phyloP scores from a whole-genome alignment of 2,888 invertebrate genomes.

The Diadegma fenestrale region DNA sequence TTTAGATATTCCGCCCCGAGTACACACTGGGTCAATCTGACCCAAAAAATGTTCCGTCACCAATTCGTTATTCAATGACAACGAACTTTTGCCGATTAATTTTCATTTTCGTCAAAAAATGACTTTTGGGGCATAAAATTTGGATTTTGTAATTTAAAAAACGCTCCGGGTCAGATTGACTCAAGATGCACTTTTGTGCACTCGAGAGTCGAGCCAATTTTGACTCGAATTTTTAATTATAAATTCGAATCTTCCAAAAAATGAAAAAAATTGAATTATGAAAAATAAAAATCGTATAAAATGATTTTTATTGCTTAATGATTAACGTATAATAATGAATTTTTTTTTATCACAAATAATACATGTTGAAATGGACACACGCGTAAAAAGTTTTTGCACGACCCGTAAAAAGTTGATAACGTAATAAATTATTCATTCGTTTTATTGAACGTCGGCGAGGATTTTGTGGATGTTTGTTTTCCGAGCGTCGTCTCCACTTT shows the following conservation, averaged over 20 bases:
- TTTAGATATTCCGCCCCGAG: no score
- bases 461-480: conserved; percentile 62
- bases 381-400: not conserved
- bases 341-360: conserved; percentile 29
- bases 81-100: no score
- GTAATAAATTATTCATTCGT: conserved; percentile 22
- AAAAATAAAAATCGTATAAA: conserved; percentile 19
- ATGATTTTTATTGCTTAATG: not conserved
- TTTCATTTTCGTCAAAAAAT: no score
- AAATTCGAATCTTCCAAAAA: no score
- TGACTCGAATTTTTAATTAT: not conserved
- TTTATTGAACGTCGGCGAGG: conserved; percentile 52
- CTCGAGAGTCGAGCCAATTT: no score
- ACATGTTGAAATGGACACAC: not conserved
- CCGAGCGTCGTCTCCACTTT: conserved; percentile 80
- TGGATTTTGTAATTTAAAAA: no score
- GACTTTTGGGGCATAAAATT: no score
- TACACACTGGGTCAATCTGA: no score
- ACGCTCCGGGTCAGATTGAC: no score
- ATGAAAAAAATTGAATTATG: not conserved
- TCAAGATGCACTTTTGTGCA: no score
- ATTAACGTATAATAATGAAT: not conserved
- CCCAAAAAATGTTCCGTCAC: no score
- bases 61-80: no score
- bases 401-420: conserved; percentile 1